Conservation (phyloP, 2,113 vertebrate species). For the Scophthalmus maximus region DNA sequence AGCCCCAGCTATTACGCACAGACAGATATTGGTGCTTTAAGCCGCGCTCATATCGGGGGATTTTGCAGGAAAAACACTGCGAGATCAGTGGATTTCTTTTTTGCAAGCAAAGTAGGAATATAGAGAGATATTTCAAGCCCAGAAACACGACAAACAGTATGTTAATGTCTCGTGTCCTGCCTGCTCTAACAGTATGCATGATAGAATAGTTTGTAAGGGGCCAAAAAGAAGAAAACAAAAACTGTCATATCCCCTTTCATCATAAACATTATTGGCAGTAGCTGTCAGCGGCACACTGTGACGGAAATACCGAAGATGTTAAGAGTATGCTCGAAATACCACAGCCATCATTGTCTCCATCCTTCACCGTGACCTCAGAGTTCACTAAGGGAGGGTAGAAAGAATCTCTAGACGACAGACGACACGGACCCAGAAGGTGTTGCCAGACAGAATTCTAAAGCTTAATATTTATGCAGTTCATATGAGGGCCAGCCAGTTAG, state of each 20-base stretch:
- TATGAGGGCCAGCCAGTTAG: neutral
- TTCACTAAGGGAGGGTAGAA: conserved; percentile 4
- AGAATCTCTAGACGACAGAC: neutral
- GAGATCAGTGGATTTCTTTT: conserved; percentile 56
- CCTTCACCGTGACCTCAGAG: conserved; percentile 19
- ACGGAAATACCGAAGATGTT: conserved; percentile 29
- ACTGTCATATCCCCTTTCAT: conserved; percentile 37
- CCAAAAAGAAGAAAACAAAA: no score
- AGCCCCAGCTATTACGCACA: conserved; percentile 64
- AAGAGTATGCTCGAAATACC: conserved; percentile 40
- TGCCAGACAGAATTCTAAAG: conserved; percentile 16
- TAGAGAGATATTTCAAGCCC: conserved; percentile 18
- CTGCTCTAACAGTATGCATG: conserved; percentile 25
- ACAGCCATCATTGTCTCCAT: conserved; percentile 22
- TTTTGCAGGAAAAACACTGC: conserved; percentile 33
- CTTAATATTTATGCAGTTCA: conserved; percentile 33
- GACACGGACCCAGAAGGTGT: neutral
- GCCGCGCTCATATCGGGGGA: conserved; percentile 34
- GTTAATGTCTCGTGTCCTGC: conserved; percentile 33
- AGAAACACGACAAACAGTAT: conserved; percentile 25
- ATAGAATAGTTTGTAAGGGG: conserved; percentile 30
- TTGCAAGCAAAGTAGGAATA: conserved; percentile 31
- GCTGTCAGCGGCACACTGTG: conserved; percentile 26
- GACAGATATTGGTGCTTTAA: conserved; percentile 60
- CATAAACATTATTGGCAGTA: conserved; percentile 26